Conservation (phyloP, 2,888 invertebrate genomes). For the Drosophila parthenogenetica region DNA sequence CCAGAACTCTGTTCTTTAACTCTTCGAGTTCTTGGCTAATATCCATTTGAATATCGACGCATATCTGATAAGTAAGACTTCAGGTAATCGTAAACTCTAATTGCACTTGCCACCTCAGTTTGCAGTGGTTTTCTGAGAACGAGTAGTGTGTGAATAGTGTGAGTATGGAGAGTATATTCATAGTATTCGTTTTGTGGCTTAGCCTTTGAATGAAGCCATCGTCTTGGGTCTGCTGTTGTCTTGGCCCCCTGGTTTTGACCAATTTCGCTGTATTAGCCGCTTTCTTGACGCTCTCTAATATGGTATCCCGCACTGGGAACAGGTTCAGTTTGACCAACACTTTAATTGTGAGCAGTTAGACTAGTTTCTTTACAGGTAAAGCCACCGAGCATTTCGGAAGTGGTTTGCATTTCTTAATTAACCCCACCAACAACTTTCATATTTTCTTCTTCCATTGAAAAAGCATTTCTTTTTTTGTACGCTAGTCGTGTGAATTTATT, state of each 20-base stretch:
- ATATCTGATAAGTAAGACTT: slow-evolving; percentile 18
- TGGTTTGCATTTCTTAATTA: slow-evolving; percentile 51
- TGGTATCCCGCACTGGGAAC: slow-evolving; percentile 50
- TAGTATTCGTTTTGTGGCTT: background rate
- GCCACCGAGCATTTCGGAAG: slow-evolving; percentile 46
- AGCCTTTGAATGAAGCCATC: no score
- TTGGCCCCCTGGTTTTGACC: slow-evolving; percentile 48
- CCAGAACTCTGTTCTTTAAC: slow-evolving; percentile 23
- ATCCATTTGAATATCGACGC: slow-evolving; percentile 52
- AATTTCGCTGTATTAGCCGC: slow-evolving; percentile 42
- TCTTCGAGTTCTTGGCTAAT: slow-evolving; percentile 35
- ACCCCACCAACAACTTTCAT: slow-evolving; percentile 62
- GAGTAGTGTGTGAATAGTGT: slow-evolving; percentile 9
- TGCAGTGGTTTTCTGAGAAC: slow-evolving; percentile 55
- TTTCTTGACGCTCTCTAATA: slow-evolving; percentile 47
- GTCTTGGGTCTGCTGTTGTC: slow-evolving; percentile 3
- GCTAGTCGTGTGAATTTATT: slow-evolving; percentile 35
- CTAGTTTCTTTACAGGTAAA: slow-evolving; percentile 53
- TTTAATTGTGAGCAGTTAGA: slow-evolving; percentile 75
- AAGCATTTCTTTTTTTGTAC: slow-evolving; percentile 11
- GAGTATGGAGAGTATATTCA: background rate
- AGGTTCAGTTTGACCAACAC: slow-evolving; percentile 69
- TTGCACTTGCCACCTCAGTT: slow-evolving; percentile 46
- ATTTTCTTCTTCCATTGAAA: slow-evolving; percentile 53
- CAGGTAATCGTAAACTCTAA: slow-evolving; percentile 49